phyloP scores from a whole-genome alignment of 2,113 vertebrate species.

The Myocastor coypus region DNA sequence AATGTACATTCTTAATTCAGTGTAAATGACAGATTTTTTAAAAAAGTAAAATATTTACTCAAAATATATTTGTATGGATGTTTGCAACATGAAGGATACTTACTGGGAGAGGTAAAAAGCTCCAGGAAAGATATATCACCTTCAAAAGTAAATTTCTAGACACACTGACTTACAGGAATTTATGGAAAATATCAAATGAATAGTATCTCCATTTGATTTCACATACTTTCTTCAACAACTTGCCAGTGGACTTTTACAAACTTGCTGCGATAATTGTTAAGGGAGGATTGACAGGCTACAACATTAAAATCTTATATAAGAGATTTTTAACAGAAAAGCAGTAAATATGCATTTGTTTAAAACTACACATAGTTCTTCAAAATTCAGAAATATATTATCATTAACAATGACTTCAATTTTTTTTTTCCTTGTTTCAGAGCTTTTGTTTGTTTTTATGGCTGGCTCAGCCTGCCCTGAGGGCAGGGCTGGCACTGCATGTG shows the following conservation, averaged over 20 bases:
- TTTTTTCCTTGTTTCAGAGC: too few relatives aligned
- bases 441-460: too few relatives aligned
- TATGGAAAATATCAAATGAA: neutral
- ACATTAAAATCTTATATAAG: neutral
- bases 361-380: neutral
- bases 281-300: neutral
- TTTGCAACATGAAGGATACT: neutral
- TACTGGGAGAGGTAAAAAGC: neutral
- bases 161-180: neutral
- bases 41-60: neutral
- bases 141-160: neutral
- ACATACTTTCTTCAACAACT: neutral
- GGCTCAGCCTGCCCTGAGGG: too few relatives aligned
- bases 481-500: too few relatives aligned
- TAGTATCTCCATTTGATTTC: neutral
- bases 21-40: neutral
- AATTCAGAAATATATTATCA: neutral
- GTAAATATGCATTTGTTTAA: neutral
- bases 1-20: neutral
- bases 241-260: slow-evolving; percentile 2
- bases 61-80: neutral
- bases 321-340: neutral
- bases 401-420: neutral
- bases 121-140: neutral
- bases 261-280: neutral